Percentiles rank a stretch among this genome's conserved stretches.
Conservation (phyloP, 2,888 invertebrate species). For the Ditula angustiorana region DNA sequence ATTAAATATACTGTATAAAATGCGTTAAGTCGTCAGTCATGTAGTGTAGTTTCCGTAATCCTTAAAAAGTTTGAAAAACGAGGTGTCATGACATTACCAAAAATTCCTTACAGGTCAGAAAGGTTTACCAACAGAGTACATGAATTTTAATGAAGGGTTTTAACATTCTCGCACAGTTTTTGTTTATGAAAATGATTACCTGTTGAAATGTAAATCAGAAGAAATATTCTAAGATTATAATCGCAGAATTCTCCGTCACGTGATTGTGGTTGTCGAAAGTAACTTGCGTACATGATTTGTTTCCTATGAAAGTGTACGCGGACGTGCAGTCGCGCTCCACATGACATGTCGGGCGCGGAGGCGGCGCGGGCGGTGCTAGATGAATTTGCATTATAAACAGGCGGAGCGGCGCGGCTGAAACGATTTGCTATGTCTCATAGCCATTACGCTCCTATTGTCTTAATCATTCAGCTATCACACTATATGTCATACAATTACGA, state of each 20-base stretch:
- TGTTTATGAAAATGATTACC: conserved; percentile 9
- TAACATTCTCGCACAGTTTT: conserved; percentile 13
- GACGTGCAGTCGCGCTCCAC: conserved; percentile 74
- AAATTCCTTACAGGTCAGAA: conserved; percentile 26
- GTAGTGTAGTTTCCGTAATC: background rate
- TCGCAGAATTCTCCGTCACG: conserved; percentile 23
- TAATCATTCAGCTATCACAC: conserved; percentile 28
- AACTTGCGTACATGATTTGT: conserved; percentile 61
- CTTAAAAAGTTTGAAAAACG: background rate
- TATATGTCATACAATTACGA: conserved; percentile 27
- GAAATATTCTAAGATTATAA: conserved; percentile 12
- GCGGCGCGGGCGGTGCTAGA: conserved; percentile 50
- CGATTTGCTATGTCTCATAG: conserved; percentile 45
- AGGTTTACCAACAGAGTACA: background rate
- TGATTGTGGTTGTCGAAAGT: conserved; percentile 61
- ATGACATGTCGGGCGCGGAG: conserved; percentile 76
- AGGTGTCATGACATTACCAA: conserved; percentile 17
- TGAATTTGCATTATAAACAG: conserved; percentile 71
- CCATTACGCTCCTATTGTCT: conserved; percentile 36
- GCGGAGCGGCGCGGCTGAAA: conserved; percentile 44
- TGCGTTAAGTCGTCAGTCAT: background rate
- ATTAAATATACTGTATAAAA: background rate
- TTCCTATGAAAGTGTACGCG: conserved; percentile 74
- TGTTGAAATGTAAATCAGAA: conserved; percentile 7
- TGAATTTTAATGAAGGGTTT: conserved; percentile 30